Percentiles rank a stretch among this genome's conserved stretches.
Conservation (phyloP, 2,888 invertebrate species). For the Lasioglossum zephyrum region DNA sequence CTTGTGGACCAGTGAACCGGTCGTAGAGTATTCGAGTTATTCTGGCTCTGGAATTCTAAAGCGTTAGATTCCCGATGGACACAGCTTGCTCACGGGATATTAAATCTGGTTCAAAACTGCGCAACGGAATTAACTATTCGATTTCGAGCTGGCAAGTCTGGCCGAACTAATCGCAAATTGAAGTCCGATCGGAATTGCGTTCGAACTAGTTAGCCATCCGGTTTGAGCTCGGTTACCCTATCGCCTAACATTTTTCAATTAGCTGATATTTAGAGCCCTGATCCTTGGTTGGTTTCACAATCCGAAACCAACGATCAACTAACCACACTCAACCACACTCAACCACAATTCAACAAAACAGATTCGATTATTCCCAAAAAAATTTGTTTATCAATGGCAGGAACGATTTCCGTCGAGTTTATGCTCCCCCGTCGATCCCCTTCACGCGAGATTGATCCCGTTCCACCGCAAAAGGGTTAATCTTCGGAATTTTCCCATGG, state of each 20-base stretch:
- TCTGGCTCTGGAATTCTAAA: conserved; percentile 8
- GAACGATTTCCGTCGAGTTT: not conserved
- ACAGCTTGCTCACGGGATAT: not conserved
- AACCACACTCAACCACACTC: too few relatives aligned
- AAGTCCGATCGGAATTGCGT: conserved; percentile 41
- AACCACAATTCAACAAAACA: too few relatives aligned
- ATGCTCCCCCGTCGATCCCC: not conserved
- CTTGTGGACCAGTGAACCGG: not conserved
- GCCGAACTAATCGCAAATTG: conserved; percentile 35
- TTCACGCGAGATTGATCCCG: not conserved
- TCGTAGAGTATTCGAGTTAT: not conserved
- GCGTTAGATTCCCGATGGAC: not conserved
- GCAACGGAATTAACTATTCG: conserved; percentile 24
- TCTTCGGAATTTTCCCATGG: not conserved
- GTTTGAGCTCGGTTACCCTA: conserved; percentile 10
- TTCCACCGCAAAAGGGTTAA: not conserved
- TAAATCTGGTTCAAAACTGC: conserved; percentile 11
- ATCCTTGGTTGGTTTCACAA: not conserved
- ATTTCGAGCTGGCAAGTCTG: not conserved
- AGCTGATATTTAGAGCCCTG: not conserved
- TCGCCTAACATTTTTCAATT: not conserved
- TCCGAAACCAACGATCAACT: not conserved
- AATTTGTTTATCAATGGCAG: not conserved
- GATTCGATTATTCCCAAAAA: not conserved
- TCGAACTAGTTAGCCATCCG: conserved; percentile 23